These are phyloP conservation scores for Aradus depressus DNA, from an alignment of 2,888 invertebrate genomes.

Conservation along the genomic window DNA sequence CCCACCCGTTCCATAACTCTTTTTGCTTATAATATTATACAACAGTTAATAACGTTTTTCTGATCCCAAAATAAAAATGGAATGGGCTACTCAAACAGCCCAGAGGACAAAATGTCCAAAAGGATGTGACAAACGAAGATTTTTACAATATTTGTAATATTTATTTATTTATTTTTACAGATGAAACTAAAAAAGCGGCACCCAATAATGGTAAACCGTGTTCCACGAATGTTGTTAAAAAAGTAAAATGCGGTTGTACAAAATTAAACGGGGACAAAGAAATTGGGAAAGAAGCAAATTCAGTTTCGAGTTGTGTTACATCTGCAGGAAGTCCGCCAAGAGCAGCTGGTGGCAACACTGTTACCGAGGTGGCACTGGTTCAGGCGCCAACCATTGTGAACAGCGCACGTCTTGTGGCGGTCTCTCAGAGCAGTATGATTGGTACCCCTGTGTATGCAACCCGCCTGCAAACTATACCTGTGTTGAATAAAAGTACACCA, in stretches of 20 bases:
- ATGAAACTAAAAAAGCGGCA: too few species aligned
- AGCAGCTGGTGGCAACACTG: not conserved
- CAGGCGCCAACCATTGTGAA: constrained; percentile 8
- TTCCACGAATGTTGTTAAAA: constrained; percentile 6
- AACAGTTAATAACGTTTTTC: too few species aligned
- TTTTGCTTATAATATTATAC: too few species aligned
- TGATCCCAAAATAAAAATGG: too few species aligned
- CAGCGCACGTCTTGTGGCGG: not conserved
- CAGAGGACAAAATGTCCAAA: too few species aligned
- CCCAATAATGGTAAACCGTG: too few species aligned
- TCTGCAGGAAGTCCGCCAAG: not conserved
- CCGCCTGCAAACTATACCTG: constrained; percentile 7
- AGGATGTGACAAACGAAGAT: too few species aligned
- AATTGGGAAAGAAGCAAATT: constrained; percentile 16
- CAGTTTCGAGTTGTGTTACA: constrained; percentile 1
- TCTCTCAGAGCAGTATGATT: constrained; percentile 6
- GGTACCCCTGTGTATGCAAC: constrained; percentile 1
- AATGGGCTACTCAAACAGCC: too few species aligned
- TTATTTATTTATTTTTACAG: too few species aligned
- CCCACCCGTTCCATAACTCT: too few species aligned
- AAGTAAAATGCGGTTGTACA: constrained; percentile 17
- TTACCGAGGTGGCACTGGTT: constrained; percentile 6
- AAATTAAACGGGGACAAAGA: constrained; percentile 9
- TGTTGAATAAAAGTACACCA: too few species aligned
- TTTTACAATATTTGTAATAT: too few species aligned